phyloP scores from a whole-genome alignment of 2,797 vertebrate genomes.

The Molossus molossus region DNA sequence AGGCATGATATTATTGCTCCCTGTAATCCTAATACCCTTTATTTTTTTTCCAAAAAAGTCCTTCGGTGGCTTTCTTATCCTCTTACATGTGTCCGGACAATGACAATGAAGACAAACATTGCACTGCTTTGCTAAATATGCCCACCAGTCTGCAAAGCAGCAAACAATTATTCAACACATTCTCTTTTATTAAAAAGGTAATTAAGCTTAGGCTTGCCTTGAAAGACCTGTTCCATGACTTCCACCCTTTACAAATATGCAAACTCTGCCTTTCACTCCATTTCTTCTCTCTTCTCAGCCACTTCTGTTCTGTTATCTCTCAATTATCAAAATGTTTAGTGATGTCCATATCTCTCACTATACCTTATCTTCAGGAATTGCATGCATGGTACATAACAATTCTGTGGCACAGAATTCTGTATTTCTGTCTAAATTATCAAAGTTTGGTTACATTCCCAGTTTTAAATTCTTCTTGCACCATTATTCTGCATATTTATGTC shows the following conservation, averaged over 20 bases:
- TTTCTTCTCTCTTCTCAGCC: slow-evolving; percentile 16
- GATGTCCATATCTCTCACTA: neutral
- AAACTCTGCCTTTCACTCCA: neutral
- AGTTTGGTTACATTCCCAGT: neutral
- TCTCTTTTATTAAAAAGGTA: slow-evolving; percentile 44
- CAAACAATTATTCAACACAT: slow-evolving; percentile 33
- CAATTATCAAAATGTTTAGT: neutral
- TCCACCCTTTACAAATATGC: slow-evolving; percentile 9
- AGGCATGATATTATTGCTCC: slow-evolving; percentile 33
- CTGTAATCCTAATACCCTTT: neutral
- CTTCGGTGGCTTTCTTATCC: slow-evolving; percentile 45
- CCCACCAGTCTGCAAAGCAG: slow-evolving; percentile 17
- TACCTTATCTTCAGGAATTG: neutral
- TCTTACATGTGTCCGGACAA: neutral
- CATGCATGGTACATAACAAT: neutral
- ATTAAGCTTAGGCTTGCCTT: slow-evolving; percentile 30
- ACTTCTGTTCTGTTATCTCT: slow-evolving; percentile 24
- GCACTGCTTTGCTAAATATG: slow-evolving; percentile 55
- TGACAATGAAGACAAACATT: slow-evolving; percentile 32
- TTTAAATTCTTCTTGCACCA: neutral
- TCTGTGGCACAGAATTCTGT: neutral
- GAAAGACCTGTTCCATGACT: neutral
- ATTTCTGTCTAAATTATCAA: slow-evolving; percentile 10
- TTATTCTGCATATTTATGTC: neutral
- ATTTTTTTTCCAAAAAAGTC: neutral